phyloP scores from a whole-genome alignment of 2,113 vertebrate species.

The Takifugu flavidus region DNA sequence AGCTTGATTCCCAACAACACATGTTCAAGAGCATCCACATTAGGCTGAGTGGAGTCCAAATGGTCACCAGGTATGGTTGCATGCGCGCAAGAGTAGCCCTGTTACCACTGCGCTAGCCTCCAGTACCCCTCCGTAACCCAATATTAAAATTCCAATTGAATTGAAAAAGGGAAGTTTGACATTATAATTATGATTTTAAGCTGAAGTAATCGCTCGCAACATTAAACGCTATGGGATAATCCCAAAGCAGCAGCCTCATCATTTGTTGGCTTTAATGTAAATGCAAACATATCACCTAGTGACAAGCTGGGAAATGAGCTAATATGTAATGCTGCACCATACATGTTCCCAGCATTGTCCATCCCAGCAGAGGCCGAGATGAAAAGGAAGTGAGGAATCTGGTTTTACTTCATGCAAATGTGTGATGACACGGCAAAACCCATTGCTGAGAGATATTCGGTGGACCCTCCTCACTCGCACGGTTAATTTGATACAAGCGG shows the following conservation, averaged over 20 bases:
- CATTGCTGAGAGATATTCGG: slow-evolving; percentile 60
- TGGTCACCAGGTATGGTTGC: too few species aligned
- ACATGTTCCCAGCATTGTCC: slow-evolving; percentile 22
- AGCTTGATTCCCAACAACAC: too few species aligned
- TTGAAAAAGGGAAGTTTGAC: too few species aligned
- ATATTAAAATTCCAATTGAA: too few species aligned
- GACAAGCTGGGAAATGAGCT: slow-evolving; percentile 36
- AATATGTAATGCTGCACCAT: slow-evolving; percentile 18
- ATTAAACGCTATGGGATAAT: slow-evolving; percentile 34
- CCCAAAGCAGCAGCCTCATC: slow-evolving; percentile 20
- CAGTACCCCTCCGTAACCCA: too few species aligned
- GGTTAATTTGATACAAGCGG: slow-evolving; percentile 72
- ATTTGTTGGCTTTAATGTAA: slow-evolving; percentile 36
- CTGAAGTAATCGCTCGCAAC: background rate
- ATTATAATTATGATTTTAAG: too few species aligned
- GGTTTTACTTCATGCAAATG: slow-evolving; percentile 50
- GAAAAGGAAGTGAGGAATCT: slow-evolving; percentile 36
- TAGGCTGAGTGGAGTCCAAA: too few species aligned
- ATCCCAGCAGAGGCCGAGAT: slow-evolving; percentile 15
- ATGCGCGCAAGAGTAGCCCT: too few species aligned
- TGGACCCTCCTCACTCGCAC: slow-evolving; percentile 55
- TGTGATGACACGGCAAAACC: slow-evolving; percentile 60
- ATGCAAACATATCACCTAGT: slow-evolving; percentile 10
- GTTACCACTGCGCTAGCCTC: too few species aligned
- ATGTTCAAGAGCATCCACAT: too few species aligned